Evolutionary conservation across 2,888 invertebrate genomes (phyloP).

Genomic region (Cataglyphis cursor): DNA sequence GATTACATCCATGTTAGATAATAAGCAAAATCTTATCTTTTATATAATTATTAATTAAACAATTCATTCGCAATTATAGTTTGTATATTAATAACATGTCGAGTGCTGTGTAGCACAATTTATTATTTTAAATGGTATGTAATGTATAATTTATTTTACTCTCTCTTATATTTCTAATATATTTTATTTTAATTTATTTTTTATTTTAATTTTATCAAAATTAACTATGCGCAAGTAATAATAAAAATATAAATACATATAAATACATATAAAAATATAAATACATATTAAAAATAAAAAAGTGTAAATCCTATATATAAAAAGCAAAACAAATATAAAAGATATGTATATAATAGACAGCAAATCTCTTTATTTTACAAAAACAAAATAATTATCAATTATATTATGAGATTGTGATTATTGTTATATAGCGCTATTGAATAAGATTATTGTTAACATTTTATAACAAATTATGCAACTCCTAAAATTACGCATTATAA

Average conservation of each 20-base stretch:
- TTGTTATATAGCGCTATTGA: background rate
- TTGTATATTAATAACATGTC: slow-evolving; percentile 1
- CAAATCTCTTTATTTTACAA: background rate
- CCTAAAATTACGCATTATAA: background rate
- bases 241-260: background rate
- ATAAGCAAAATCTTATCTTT: slow-evolving; percentile 26
- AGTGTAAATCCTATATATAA: slow-evolving; percentile 1
- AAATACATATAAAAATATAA: slow-evolving; percentile 16
- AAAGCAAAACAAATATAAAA: background rate
- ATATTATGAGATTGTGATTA: background rate
- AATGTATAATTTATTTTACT: slow-evolving; percentile 13
- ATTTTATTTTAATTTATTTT: background rate
- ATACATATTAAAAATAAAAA: background rate
- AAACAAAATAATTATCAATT: background rate
- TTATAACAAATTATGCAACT: slow-evolving; percentile 18
- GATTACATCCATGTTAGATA: slow-evolving; percentile 51
- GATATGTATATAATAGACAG: slow-evolving; percentile 11
- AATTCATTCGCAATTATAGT: background rate
- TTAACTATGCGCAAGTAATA: background rate
- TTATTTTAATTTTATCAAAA: background rate
- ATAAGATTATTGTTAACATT: background rate
- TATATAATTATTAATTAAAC: slow-evolving; percentile 32
- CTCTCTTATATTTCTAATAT: background rate
- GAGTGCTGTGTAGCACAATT: background rate
- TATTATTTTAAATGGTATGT: background rate